phyloP scores from a whole-genome alignment of 2,888 invertebrate species.

The Cactoblastis cactorum region DNA sequence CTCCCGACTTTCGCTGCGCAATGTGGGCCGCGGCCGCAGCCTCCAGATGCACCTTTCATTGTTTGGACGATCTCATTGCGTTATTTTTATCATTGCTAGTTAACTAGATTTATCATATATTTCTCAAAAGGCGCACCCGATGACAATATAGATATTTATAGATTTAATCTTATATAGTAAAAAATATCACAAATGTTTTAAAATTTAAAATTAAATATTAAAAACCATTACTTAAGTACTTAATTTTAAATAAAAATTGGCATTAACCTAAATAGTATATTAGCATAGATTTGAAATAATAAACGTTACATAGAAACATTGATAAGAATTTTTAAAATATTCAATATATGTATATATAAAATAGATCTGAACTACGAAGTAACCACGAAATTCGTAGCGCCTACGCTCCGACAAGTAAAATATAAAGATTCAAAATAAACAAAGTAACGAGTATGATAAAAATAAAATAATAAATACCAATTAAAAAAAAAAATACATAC shows the following conservation, averaged over 20 bases:
- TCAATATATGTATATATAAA: no score
- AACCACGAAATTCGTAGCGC: constrained; percentile 16
- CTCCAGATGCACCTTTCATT: constrained; percentile 69
- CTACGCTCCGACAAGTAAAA: neutral
- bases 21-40: constrained; percentile 61
- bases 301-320: no score
- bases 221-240: no score
- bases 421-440: neutral
- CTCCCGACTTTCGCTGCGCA: constrained; percentile 75
- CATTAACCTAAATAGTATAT: no score
- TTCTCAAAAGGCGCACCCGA: no score
- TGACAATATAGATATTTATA: no score
- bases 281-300: no score
- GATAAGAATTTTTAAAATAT: neutral
- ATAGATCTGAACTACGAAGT: no score
- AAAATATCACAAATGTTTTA: no score
- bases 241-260: no score
- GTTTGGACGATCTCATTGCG: constrained; percentile 46
- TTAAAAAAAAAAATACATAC: constrained; percentile 82
- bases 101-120: neutral
- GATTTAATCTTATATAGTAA: no score
- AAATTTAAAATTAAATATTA: no score
- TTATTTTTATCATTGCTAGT: constrained; percentile 23
- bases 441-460: neutral
- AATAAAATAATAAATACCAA: neutral